These are phyloP conservation scores for Albula glossodonta DNA, from an alignment of 2,113 vertebrate species.

Conservation along the genomic window DNA sequence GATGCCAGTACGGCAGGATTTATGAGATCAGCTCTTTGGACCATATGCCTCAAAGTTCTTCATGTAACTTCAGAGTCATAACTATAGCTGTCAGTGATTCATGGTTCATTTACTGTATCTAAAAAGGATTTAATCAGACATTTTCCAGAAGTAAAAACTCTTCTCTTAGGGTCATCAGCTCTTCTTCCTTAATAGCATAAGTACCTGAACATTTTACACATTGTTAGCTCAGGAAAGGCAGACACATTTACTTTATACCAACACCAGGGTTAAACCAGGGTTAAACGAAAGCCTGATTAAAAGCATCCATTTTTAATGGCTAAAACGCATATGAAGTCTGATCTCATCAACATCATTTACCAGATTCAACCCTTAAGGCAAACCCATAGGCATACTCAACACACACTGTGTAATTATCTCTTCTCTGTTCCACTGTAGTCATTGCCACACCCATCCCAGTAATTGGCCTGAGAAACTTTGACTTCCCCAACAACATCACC, in stretches of 20 bases:
- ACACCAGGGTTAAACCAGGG: not conserved
- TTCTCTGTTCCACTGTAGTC: slow-evolving; percentile 69
- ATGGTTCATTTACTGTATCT: slow-evolving; percentile 34
- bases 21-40: slow-evolving; percentile 23
- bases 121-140: slow-evolving; percentile 21
- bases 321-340: too few relatives aligned
- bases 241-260: not conserved
- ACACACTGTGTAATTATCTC: not conserved
- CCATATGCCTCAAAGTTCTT: slow-evolving; percentile 19
- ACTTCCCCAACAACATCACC: slow-evolving; percentile 64
- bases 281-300: not conserved
- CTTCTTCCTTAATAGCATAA: too few relatives aligned
- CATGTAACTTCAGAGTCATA: slow-evolving; percentile 23
- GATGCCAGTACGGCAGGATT: slow-evolving; percentile 29
- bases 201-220: too few relatives aligned
- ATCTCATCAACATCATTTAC: too few relatives aligned
- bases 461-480: slow-evolving; percentile 76
- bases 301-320: not conserved
- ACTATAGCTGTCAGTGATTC: slow-evolving; percentile 13
- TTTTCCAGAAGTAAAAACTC: not conserved
- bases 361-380: too few relatives aligned
- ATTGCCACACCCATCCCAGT: slow-evolving; percentile 94
- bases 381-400: not conserved
- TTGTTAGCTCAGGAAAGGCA: too few relatives aligned
- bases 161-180: not conserved